Evolutionary conservation across 2,888 invertebrate genomes (phyloP).

Genomic region (Meiosimyza platycephala): DNA sequence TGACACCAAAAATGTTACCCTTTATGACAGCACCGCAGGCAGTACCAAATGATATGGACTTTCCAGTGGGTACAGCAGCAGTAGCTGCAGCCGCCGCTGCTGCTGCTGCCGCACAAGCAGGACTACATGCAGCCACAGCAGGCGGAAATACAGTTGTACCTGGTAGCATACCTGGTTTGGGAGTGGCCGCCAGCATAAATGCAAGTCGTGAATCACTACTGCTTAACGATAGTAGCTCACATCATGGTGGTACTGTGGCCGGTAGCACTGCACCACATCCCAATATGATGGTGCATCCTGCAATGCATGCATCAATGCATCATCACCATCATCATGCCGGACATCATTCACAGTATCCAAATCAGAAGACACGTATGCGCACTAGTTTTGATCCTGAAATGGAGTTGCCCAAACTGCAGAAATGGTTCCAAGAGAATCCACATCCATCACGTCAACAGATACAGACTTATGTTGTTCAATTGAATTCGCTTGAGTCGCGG

Average conservation of each 20-base stretch:
- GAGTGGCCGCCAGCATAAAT: slow-evolving; percentile 42
- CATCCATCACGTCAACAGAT: slow-evolving; percentile 98
- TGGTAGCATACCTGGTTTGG: slow-evolving; percentile 42
- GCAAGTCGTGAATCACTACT: slow-evolving; percentile 58
- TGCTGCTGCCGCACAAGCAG: slow-evolving; percentile 67
- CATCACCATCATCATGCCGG: slow-evolving; percentile 73
- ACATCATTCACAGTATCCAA: slow-evolving; percentile 73
- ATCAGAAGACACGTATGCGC: slow-evolving; percentile 93
- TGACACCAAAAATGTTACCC: slow-evolving; percentile 69
- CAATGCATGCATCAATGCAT: slow-evolving; percentile 70
- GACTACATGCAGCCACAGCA: slow-evolving; percentile 54
- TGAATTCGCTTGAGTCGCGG: slow-evolving; percentile 92
- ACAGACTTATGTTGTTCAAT: slow-evolving; percentile 92
- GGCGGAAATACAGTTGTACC: slow-evolving; percentile 45
- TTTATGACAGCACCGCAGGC: slow-evolving; percentile 64
- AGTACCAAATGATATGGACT: slow-evolving; percentile 64
- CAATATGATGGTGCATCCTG: slow-evolving; percentile 74
- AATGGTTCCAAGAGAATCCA: slow-evolving; percentile 97
- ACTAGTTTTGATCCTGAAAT: slow-evolving; percentile 97
- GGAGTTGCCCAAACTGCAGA: slow-evolving; percentile 94
- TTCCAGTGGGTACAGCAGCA: slow-evolving; percentile 64
- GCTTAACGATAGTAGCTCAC: slow-evolving; percentile 52
- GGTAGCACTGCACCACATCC: slow-evolving; percentile 49
- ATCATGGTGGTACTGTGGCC: slow-evolving; percentile 45
- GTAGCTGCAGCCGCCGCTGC: slow-evolving; percentile 70